Base-by-base conservation (phyloP, 2,113 vertebrate genomes). In the Clarias gariepinus region DNA sequence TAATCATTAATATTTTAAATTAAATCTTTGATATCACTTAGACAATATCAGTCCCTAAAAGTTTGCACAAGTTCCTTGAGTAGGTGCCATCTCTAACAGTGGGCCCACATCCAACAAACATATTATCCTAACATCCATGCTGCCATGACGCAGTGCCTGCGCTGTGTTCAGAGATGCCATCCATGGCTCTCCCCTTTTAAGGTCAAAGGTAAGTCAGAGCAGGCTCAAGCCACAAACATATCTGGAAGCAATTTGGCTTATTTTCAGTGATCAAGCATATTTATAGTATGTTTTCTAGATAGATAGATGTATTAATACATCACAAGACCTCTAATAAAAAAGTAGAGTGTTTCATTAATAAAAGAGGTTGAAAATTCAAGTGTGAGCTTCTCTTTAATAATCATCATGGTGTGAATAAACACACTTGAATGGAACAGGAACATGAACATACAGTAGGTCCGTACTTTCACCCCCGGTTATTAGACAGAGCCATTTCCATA, bases 101-200 rank as follows among this genome's bases (percentile, higher is more conserved):
- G 86, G 92, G 93, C 87, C 61, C 30, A 76, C 73, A 13, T 91
- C 92, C 93, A 93, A 92, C 61, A 86, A 84, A 91, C 84, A 94
- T 92, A 91, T 93, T 92, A 91, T 92, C 91, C 79, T 84, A 91
- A 91, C 86, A 88, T 91, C 85, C 89, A 63, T 90, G 85, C 87
- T 88, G 85, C 90, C 91, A 83, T 57, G 85, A 90, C 87, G 91
- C 87, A 90, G 89, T 87, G 88, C 86, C 89, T 92, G 90, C 89
- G 90, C 90, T 92, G 88, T 92, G 88, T 91, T 91, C 73, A 84
- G 33, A 89, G 88, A 88, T 89, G 84, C 85, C 87, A 85, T 88
- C 86, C 81, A 90, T 83, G 89, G 79, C 84, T 84, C 85, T 89
- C 81, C 74, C 82, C 88, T 85, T 90, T 88, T 87, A 89, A 85